phyloP scores from a whole-genome alignment of 2,113 vertebrate genomes.

The Naja naja region DNA sequence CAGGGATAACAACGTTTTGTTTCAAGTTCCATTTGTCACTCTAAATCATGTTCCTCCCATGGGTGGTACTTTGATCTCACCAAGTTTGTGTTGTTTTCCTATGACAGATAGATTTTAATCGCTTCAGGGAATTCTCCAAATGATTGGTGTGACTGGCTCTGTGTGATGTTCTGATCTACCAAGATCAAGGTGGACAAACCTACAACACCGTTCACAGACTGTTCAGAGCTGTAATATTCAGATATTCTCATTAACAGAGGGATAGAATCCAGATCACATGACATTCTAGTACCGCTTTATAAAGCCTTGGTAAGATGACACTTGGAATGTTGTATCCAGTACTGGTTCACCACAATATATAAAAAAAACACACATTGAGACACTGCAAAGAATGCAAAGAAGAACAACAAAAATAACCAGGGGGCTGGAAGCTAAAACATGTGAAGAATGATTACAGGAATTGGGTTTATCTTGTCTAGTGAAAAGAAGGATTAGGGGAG shows the following conservation, averaged over 20 bases:
- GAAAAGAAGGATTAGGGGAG: no score
- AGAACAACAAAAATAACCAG: background rate
- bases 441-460: no score
- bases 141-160: background rate
- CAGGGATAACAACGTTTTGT: background rate
- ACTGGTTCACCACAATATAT: no score
- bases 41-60: no score
- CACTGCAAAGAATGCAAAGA: background rate
- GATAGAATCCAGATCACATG: background rate
- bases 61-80: background rate
- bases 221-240: background rate
- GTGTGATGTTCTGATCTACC: background rate
- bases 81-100: background rate
- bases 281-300: background rate
- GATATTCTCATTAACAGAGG: background rate
- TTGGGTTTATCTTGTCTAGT: no score
- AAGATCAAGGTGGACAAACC: no score
- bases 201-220: no score
- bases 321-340: background rate
- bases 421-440: no score
- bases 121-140: background rate
- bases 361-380: no score
- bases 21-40: background rate
- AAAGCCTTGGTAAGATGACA: background rate
- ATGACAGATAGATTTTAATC: background rate